A percentile compares a stretch with the other conserved stretches of the same genome.
Evolutionary conservation across 2,797 vertebrate genomes (phyloP).

Genomic region (Clarias platycephalus): DNA sequence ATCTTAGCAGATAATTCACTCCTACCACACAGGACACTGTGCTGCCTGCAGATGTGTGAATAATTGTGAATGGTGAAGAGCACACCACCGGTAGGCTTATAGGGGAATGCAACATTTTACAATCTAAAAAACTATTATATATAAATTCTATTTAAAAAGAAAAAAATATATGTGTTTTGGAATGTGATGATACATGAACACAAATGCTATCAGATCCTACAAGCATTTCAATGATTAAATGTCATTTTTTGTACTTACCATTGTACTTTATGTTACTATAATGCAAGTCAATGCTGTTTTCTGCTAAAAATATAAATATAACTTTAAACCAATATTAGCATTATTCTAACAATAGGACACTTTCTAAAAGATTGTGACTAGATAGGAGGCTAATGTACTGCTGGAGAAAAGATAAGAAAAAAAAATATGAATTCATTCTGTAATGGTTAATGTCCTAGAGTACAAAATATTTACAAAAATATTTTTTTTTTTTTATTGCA

Average conservation of each 20-base stretch:
- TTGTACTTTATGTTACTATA: background rate
- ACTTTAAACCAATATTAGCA: background rate
- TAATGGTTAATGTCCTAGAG: background rate
- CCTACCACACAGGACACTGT: too few relatives aligned
- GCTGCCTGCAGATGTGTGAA: too few relatives aligned
- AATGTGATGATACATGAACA: background rate
- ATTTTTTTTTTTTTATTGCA: background rate
- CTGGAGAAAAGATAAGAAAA: background rate
- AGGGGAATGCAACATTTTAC: too few relatives aligned
- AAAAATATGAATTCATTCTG: background rate
- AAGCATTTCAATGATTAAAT: background rate
- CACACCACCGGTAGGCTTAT: too few relatives aligned
- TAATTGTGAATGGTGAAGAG: too few relatives aligned
- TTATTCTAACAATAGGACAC: background rate
- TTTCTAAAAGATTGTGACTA: background rate
- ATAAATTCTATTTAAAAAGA: too few relatives aligned
- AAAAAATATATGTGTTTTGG: too few relatives aligned
- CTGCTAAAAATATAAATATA: background rate
- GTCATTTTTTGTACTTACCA: background rate
- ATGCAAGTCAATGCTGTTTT: too few relatives aligned
- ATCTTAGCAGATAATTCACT: too few relatives aligned
- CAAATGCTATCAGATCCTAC: background rate
- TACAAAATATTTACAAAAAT: slow-evolving; percentile 6
- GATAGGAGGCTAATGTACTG: background rate
- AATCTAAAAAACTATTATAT: too few relatives aligned